These are phyloP conservation scores for Eupithecia exiguata DNA, from an alignment of 2,888 invertebrate species.

Conservation along the genomic window DNA sequence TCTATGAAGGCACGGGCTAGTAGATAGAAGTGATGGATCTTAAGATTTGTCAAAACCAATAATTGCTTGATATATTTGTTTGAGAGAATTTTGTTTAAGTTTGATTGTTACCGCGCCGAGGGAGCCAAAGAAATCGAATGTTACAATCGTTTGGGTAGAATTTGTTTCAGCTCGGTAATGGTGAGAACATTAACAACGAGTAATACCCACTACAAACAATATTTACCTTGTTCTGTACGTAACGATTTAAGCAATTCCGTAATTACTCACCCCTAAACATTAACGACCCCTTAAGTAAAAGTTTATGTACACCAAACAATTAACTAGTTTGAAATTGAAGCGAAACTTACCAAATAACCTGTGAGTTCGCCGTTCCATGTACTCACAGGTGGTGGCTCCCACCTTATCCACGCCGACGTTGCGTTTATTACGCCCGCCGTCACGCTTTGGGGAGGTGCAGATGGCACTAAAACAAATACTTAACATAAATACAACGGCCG, in stretches of 20 bases:
- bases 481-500: conserved; percentile 36
- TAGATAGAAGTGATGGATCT: too few relatives aligned
- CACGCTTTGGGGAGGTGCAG: conserved; percentile 90
- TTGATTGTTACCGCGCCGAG: not conserved
- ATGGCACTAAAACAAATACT: conserved; percentile 86
- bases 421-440: conserved; percentile 91
- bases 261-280: conserved; percentile 38
- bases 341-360: conserved; percentile 91
- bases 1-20: too few relatives aligned
- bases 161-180: not conserved
- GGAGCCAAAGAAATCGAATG: not conserved
- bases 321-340: conserved; percentile 49
- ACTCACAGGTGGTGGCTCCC: conserved; percentile 90
- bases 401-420: conserved; percentile 91
- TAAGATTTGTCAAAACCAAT: too few relatives aligned
- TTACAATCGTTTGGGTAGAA: not conserved
- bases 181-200: not conserved
- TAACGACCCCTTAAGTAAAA: conserved; percentile 46
- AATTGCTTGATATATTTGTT: not conserved
- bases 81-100: not conserved
- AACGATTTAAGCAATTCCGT: not conserved
- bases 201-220: not conserved
- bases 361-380: conserved; percentile 92
- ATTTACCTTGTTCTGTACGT: not conserved
- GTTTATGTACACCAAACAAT: conserved; percentile 50